Evolutionary conservation across 2,888 invertebrate genomes (phyloP).

Genomic region (Drosophila merina): DNA sequence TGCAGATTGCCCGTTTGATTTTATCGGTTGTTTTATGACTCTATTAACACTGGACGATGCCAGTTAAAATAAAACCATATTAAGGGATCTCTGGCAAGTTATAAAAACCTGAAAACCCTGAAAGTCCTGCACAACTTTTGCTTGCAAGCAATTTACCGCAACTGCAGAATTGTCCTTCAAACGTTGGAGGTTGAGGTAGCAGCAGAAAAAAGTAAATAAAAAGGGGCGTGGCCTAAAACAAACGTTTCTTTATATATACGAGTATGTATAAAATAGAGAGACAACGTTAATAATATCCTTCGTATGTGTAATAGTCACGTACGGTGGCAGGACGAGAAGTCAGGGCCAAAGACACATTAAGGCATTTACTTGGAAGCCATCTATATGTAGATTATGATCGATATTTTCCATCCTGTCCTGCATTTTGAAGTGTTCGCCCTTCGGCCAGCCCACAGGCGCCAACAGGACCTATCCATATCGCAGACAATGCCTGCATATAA

Average conservation of each 20-base stretch:
- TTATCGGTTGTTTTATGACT: background rate
- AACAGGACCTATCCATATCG: slow-evolving; percentile 3
- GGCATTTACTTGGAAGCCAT: slow-evolving; percentile 45
- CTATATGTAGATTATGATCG: slow-evolving; percentile 63
- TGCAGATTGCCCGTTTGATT: background rate
- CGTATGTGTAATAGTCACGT: slow-evolving; percentile 54
- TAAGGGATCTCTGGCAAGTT: background rate
- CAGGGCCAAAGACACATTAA: slow-evolving; percentile 18
- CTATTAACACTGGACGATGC: background rate
- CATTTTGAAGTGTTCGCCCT: background rate
- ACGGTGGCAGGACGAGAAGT: slow-evolving; percentile 30
- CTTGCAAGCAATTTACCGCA: background rate
- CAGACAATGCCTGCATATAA: slow-evolving; percentile 1
- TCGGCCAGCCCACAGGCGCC: slow-evolving; percentile 1
- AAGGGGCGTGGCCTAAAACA: background rate
- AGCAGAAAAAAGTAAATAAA: background rate
- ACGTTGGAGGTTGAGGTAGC: background rate
- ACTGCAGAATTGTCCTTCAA: slow-evolving; percentile 2
- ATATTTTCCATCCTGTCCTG: slow-evolving; percentile 51
- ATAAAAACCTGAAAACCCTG: background rate
- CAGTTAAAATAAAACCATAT: slow-evolving; percentile 1
- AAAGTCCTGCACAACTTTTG: background rate
- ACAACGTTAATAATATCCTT: slow-evolving; percentile 59
- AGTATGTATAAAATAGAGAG: background rate
- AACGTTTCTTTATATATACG: slow-evolving; percentile 1